Evolutionary conservation across 1,140 invertebrate species (phyloP), one percentile per base, ranked within the genome.

Genomic region (Drosophila ohnishii): DNA sequence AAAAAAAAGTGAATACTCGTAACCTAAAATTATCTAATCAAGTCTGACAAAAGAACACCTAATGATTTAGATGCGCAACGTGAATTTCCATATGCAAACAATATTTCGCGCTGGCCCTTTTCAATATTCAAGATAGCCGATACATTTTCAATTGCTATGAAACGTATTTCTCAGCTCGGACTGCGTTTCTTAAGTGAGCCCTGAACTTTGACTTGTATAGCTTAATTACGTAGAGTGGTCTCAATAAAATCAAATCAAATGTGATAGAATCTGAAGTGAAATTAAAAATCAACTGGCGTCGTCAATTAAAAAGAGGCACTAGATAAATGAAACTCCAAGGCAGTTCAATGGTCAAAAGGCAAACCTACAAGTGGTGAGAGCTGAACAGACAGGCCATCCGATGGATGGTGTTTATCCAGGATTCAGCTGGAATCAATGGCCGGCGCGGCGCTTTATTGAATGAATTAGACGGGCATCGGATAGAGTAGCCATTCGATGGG

Each of bases 391-490:
- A 28, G 32, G 32, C 32, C 50, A 37, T 55, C 22, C 7, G 32
- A 51, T 45, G 30, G 47, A 25, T n/a, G n/a, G 44, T 32, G 28
- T 51, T 50, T 37, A 70, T 32, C 32, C 35, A 3, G 55, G 40
- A 53, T 57, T 70, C 40, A 47, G 34, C 4, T 22, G 25, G 61
- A 56, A 72, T 76, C 75, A 76, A 83, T 84, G 59, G 80, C 63
- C 53, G 47, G 35, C 44, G 53, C 25, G 22, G 66, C 56, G 72
- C 69, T 81, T 86, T 86, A 82, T 87, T 87, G 82, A 85, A 86
- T 86, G 75, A 86, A 82, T 87, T 81, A 82, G 83, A 82, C 75
- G 65, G 75, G 59, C 65, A 78, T 71, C 65, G 56, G 51, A 45
- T 25, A 44, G 28, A 44, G 75, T 65, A 55, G 64, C 47, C 70